Base-by-base conservation (phyloP, 2,888 invertebrate genomes). In the Hydriomena furcata region DNA sequence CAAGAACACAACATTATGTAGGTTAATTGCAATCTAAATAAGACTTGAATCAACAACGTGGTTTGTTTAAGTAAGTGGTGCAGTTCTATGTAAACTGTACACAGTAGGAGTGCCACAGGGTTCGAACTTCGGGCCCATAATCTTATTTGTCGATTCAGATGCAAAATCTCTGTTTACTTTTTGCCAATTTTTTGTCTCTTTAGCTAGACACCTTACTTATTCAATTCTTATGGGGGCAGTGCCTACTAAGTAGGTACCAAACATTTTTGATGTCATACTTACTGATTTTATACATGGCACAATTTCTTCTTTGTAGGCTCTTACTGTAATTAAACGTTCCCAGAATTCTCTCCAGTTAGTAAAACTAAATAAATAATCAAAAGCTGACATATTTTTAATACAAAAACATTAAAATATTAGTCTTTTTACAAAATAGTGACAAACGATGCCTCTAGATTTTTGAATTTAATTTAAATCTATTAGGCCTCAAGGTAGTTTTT, bases 311-410 rank as follows among this genome's bases (percentile, higher is more conserved):
- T 55, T 71, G 27, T 82, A 58, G 24, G 86, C 87, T 43, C 58
- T 68, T 40, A 85, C 79, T 45, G 57, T 55, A 41, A 84, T 79
- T 44, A 79, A 63, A 60, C 70, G 67, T 28, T 58, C 41, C 51
- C 56, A 55, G 32, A 59, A 38, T 46, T 51, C 23, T 36, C 37
- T 24, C 52, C 45, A 59, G 47, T 51, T 53, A 31, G 60, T 56
- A 48, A 63, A 66, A 59, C 62, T 67, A 61, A 75, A 77, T 70
- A 86, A 66, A 74, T 76, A 67, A 52, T 84, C 83, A 68, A 84
- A 82, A 82, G 80, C 60, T 73, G 73, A 66, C 89, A 89, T 89
- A 79, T 25, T 52, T 46, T 40, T 78, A 78, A 60, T 58, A 73
- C 78, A 80, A 81, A 82, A 75, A 67, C 72, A 79, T 78, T 66